Evolutionary conservation across 2,113 vertebrate species (phyloP), one percentile per base, ranked within the genome.

Genomic region (Tauraco erythrolophus): DNA sequence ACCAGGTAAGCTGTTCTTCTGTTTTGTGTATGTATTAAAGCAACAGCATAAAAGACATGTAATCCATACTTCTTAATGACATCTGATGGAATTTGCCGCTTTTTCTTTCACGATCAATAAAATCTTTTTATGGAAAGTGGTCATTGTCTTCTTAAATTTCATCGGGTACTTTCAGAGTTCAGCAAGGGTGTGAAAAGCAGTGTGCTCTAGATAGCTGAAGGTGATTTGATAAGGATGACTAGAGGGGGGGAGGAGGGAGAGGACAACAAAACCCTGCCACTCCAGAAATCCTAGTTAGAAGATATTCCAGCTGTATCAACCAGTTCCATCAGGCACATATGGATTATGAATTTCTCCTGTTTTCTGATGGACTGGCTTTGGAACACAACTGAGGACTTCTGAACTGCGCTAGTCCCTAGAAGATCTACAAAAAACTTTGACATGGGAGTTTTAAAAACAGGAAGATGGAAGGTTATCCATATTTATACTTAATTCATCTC

Each of bases 71-170:
- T 87, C 65, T 50, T 86, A 88, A 79, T 82, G 66, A 30, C 48
- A 45, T 70, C 51, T 84, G 89, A 79, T 95, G 91, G 79, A 96
- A 97, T 97, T 96, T 84, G 76, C 61, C 57, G 13, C 77, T 79
- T 45, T 93, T 96, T 70, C 61, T 80, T 91, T 84, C 58, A 58
- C 64, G 70, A 93, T 95, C 96, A 98, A 98, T 98, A 98, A 98
- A 98, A 97, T 31, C 74, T 76, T 97, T 98, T 98, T 94, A 22
- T 86, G 84, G 96, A 98, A 98, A 66, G 91, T 97, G 91, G 97
- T 98, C 96, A 82, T 94, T 95, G 97, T 98, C 83, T 98, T 93
- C 92, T 97, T 98, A 96, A 96, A 79, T 98, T 74, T 81, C 93
- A 88, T 92, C 0, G 4, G 81, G 80, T 96, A 21, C 77, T 57